Percentiles rank a stretch among this genome's conserved stretches.
These are phyloP conservation scores for Guaruba guarouba DNA, from an alignment of 2,113 vertebrate species.

Conservation along the genomic window DNA sequence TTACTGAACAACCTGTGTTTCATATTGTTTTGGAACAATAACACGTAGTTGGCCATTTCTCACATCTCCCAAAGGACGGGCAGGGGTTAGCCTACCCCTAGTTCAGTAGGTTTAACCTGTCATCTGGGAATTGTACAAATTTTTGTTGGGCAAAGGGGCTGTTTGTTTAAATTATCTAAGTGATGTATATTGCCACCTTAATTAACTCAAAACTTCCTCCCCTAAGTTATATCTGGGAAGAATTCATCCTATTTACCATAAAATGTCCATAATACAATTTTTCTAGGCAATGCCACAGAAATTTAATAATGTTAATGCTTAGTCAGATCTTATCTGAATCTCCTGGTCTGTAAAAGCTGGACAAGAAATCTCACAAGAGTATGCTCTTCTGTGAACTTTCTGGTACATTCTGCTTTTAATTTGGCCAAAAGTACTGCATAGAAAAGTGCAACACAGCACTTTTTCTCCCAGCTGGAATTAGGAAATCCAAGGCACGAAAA, in stretches of 20 bases:
- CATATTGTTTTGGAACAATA: not conserved
- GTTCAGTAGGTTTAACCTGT: not conserved
- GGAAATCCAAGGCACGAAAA: constrained; percentile 4
- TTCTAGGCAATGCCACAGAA: not conserved
- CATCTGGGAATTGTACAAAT: not conserved
- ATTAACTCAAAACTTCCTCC: not conserved
- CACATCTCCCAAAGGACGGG: not conserved
- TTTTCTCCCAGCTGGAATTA: constrained; percentile 33
- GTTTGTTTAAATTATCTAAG: not conserved
- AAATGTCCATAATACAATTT: not conserved
- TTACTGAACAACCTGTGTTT: not conserved
- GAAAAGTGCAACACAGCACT: constrained; percentile 35
- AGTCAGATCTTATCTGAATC: not conserved
- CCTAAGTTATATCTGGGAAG: not conserved
- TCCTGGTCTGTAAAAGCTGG: not conserved
- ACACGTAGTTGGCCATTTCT: not conserved
- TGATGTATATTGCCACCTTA: not conserved
- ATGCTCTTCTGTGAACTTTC: constrained; percentile 16
- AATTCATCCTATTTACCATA: not conserved
- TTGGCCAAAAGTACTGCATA: not conserved
- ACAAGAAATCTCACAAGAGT: not conserved
- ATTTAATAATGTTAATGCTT: not conserved
- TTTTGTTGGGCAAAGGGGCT: not conserved
- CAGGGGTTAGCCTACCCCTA: not conserved
- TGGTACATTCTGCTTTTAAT: constrained; percentile 41